Conservation (phyloP, 1,140 invertebrate species). For the Harlomillsia oculata region DNA sequence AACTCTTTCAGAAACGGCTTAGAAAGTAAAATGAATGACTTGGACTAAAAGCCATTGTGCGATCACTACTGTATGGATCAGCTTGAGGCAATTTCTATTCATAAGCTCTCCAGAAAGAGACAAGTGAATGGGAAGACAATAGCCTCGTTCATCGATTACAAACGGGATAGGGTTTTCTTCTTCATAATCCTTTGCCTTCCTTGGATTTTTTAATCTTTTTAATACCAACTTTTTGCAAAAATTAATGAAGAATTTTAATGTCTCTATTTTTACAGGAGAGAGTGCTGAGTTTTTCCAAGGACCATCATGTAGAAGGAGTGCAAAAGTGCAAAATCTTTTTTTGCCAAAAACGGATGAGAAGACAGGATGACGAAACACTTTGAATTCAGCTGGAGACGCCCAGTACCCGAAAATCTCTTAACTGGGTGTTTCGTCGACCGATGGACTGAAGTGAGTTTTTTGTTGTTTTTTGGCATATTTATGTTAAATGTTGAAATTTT, state of each 20-base stretch:
- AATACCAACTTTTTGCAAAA: neutral
- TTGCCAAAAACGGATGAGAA: neutral
- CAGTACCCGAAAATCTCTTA: conserved; percentile 76
- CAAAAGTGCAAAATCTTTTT: conserved; percentile 1
- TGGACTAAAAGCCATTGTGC: no score
- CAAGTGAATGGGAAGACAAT: neutral
- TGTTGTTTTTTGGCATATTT: neutral
- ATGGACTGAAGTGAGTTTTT: conserved; percentile 72
- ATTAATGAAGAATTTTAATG: no score
- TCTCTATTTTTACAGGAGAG: no score
- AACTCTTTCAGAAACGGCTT: neutral
- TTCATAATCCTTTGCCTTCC: no score
- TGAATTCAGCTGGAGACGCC: conserved; percentile 95
- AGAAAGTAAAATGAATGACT: neutral
- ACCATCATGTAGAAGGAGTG: neutral
- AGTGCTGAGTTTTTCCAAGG: neutral
- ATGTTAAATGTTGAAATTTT: neutral
- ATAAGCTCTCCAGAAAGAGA: neutral
- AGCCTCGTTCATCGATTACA: neutral
- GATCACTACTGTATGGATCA: no score
- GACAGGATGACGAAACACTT: conserved; percentile 86
- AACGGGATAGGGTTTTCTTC: neutral
- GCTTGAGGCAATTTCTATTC: conserved; percentile 4
- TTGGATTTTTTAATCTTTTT: neutral
- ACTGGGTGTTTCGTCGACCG: conserved; percentile 80